Conservation (phyloP, 2,888 invertebrate species). For the Acanthococcus lagerstroemiae region DNA sequence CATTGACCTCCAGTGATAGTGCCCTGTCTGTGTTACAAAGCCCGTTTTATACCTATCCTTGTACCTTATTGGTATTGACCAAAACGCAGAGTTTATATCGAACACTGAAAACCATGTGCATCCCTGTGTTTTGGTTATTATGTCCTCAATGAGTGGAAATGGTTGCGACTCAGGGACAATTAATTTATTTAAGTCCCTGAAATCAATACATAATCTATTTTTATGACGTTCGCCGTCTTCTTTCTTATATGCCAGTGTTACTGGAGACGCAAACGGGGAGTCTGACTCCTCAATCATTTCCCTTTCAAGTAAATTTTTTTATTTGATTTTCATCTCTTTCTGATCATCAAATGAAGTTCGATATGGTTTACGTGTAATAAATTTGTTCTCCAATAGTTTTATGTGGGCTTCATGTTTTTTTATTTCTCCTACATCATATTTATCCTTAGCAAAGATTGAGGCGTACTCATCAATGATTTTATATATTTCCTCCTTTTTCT, state of each 20-base stretch:
- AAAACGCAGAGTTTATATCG: slow-evolving; percentile 34
- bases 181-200: slow-evolving; percentile 16
- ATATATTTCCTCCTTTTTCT: slow-evolving; percentile 32
- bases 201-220: slow-evolving; percentile 16
- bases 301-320: neutral
- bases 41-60: slow-evolving; percentile 36
- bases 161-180: slow-evolving; percentile 30
- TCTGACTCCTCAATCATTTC: slow-evolving; percentile 15
- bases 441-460: slow-evolving; percentile 35
- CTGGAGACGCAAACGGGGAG: slow-evolving; percentile 17
- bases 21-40: slow-evolving; percentile 36
- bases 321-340: slow-evolving; percentile 11
- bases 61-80: slow-evolving; percentile 33
- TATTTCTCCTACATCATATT: slow-evolving; percentile 34
- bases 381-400: neutral
- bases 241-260: slow-evolving; percentile 21
- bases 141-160: slow-evolving; percentile 32
- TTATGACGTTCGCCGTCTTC: neutral
- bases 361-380: slow-evolving; percentile 12
- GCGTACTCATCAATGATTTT: slow-evolving; percentile 35
- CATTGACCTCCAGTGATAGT: slow-evolving; percentile 36
- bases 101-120: slow-evolving; percentile 33
- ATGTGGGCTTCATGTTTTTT: neutral
- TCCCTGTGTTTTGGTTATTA: slow-evolving; percentile 29
- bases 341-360: slow-evolving; percentile 12